Percentiles rank a stretch among this genome's conserved stretches.
Evolutionary conservation across 37 sponge, comb jelly and placozoan genomes (phyloP).

Genomic region (Tethya wilhelma): DNA sequence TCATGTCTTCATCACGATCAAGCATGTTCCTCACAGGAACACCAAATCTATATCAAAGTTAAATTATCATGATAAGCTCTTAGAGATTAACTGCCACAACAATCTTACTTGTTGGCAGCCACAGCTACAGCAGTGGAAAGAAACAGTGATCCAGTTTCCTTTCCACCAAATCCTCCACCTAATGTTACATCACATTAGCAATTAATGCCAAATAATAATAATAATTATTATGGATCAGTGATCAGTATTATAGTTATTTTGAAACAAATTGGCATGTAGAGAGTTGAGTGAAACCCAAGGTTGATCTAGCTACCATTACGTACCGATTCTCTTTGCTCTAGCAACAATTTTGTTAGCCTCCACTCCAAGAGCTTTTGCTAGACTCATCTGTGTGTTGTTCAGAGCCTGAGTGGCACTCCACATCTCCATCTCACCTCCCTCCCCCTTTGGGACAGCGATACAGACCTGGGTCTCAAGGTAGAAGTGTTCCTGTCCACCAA

Average conservation of each 20-base stretch:
- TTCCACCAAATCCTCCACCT: constrained; percentile 97
- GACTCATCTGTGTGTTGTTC: constrained; percentile 35
- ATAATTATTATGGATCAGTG: no score
- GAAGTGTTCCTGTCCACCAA: constrained; percentile 94
- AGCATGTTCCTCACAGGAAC: constrained; percentile 73
- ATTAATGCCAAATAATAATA: no score
- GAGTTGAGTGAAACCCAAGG: no score
- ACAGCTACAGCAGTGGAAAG: constrained; percentile 72
- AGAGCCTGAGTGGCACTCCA: constrained; percentile 72
- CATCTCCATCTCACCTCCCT: constrained; percentile 82
- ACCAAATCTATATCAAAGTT: constrained; percentile 25
- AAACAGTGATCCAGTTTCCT: constrained; percentile 64
- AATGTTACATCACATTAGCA: no score
- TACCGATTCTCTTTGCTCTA: constrained; percentile 81
- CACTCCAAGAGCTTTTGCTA: constrained; percentile 81
- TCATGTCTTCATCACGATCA: constrained; percentile 92
- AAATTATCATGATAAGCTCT: no score
- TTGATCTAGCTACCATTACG: no score
- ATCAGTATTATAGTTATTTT: no score
- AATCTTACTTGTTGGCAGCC: constrained; percentile 87
- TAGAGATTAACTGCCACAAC: no score
- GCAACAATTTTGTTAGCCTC: constrained; percentile 67
- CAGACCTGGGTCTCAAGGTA: constrained; percentile 86
- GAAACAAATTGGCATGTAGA: no score
- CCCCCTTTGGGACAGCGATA: constrained; percentile 76